These are phyloP conservation scores for Rhorus exstirpatorius DNA, from an alignment of 2,888 invertebrate genomes.

Conservation along the genomic window DNA sequence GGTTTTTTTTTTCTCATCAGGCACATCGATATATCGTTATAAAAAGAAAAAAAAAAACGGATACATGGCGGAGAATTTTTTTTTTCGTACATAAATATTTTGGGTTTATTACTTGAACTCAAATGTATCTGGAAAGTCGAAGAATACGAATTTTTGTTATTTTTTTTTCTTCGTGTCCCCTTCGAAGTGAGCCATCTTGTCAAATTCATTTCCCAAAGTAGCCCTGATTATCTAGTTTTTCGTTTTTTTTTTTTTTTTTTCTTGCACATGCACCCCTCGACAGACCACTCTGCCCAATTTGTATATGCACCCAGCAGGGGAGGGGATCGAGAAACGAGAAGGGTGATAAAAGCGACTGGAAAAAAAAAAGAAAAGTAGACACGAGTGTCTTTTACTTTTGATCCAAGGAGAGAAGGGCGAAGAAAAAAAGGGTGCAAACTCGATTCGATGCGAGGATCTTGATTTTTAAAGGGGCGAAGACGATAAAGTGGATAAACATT, in stretches of 20 bases:
- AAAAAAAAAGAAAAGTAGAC: neutral
- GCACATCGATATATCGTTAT: too few relatives aligned
- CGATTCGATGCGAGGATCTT: constrained; percentile 11
- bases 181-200: constrained; percentile 22
- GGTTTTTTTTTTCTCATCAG: too few relatives aligned
- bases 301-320: constrained; percentile 22
- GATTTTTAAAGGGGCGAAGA: constrained; percentile 8
- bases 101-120: too few relatives aligned
- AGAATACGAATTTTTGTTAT: too few relatives aligned
- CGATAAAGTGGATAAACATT: constrained; percentile 67
- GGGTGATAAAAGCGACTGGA: constrained; percentile 15
- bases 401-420: constrained; percentile 1
- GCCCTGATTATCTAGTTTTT: neutral
- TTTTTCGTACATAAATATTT: too few relatives aligned
- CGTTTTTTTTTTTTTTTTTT: neutral
- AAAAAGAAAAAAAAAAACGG: too few relatives aligned
- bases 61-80: too few relatives aligned
- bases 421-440: constrained; percentile 34
- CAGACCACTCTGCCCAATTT: constrained; percentile 28
- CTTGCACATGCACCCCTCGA: neutral
- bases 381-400: constrained; percentile 24
- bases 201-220: constrained; percentile 4
- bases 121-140: too few relatives aligned
- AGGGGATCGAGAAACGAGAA: constrained; percentile 1
- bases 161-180: neutral